Evolutionary conservation across 2,888 invertebrate genomes (phyloP).

Genomic region (Clanis bilineata): DNA sequence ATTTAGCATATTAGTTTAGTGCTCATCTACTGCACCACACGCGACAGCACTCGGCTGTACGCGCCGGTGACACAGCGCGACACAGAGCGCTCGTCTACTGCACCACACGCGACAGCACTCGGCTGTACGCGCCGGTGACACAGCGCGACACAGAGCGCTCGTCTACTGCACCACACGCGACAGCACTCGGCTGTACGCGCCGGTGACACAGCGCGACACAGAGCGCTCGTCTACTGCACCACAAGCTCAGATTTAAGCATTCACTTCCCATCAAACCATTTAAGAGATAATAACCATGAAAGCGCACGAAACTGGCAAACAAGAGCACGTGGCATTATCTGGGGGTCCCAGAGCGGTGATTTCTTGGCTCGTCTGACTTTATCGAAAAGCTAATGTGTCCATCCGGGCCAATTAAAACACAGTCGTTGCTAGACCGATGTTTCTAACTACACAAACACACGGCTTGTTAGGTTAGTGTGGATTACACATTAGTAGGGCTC

Average conservation of each 20-base stretch:
- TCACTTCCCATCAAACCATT: constrained; percentile 1
- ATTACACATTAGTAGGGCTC: not conserved
- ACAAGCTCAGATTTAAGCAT: no score
- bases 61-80: not conserved
- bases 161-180: constrained; percentile 7
- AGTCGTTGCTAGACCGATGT: constrained; percentile 12
- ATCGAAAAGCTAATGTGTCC: constrained; percentile 13
- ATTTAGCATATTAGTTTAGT: not conserved
- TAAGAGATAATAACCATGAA: constrained; percentile 8
- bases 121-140: not conserved
- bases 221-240: constrained; percentile 8
- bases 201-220: not conserved
- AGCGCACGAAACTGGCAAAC: constrained; percentile 6
- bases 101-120: not conserved
- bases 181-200: constrained; percentile 11
- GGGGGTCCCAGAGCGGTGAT: constrained; percentile 3
- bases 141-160: not conserved
- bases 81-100: not conserved
- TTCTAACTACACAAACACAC: not conserved
- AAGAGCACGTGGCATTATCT: not conserved
- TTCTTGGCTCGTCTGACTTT: constrained; percentile 10
- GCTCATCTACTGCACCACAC: constrained; percentile 7
- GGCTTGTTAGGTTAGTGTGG: constrained; percentile 5
- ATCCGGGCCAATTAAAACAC: constrained; percentile 8
- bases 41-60: not conserved